Conservation (phyloP, 2,888 invertebrate genomes). For the Anodontia alba region DNA sequence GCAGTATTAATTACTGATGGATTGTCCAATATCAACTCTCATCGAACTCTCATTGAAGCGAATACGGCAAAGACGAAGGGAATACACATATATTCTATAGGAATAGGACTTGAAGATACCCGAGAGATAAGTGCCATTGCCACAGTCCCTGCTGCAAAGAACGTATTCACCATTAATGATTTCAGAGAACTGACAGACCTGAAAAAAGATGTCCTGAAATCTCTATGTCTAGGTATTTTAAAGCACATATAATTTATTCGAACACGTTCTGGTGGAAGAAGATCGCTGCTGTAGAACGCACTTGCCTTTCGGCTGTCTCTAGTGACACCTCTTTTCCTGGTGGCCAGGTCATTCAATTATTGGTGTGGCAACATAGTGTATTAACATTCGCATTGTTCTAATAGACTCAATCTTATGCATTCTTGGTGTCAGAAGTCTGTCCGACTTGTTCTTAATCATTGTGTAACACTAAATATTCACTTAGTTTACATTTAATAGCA, state of each 20-base stretch:
- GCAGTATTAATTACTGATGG: slow-evolving; percentile 76
- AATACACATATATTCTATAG: slow-evolving; percentile 68
- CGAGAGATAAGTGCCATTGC: slow-evolving; percentile 68
- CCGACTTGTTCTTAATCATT: too few relatives aligned
- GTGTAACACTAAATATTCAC: too few relatives aligned
- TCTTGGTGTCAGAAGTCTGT: too few relatives aligned
- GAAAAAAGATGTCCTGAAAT: slow-evolving; percentile 62
- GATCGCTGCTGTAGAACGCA: neutral
- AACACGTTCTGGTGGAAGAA: neutral
- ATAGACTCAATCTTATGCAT: too few relatives aligned
- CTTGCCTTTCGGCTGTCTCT: too few relatives aligned
- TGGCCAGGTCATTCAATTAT: too few relatives aligned
- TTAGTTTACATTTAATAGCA: too few relatives aligned
- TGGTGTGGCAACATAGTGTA: too few relatives aligned
- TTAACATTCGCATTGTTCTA: too few relatives aligned
- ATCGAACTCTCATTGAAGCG: slow-evolving; percentile 73
- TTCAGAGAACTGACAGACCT: slow-evolving; percentile 64
- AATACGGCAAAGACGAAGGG: slow-evolving; percentile 47
- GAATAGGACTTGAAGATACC: slow-evolving; percentile 67
- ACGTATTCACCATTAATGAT: slow-evolving; percentile 58
- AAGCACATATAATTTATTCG: neutral
- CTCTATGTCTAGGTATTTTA: slow-evolving; percentile 52
- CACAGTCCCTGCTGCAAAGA: slow-evolving; percentile 53
- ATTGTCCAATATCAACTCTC: slow-evolving; percentile 75
- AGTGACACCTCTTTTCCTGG: too few relatives aligned